A percentile compares a stretch with the other conserved stretches of the same genome.
Evolutionary conservation across 2,888 invertebrate species (phyloP).

Genomic region (Priocnemis perturbator): DNA sequence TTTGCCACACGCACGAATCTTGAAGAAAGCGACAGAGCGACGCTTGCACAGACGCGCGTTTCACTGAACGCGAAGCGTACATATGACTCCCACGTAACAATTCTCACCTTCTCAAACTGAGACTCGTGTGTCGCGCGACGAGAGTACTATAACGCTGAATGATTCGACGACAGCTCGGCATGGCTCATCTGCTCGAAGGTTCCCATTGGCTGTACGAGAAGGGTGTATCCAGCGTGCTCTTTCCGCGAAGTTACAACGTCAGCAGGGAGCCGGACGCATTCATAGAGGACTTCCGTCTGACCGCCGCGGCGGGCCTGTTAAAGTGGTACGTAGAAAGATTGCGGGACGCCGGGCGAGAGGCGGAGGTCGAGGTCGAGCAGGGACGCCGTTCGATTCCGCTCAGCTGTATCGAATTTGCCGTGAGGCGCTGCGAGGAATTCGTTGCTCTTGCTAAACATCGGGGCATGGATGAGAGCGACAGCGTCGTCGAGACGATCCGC

Average conservation of each 20-base stretch:
- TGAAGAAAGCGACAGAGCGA: no score
- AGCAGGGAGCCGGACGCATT: conserved; percentile 79
- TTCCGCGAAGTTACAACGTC: conserved; percentile 84
- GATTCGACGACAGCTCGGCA: conserved; percentile 60
- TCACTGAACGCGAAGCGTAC: no score
- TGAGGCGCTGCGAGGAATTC: conserved; percentile 83
- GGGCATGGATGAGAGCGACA: conserved; percentile 32
- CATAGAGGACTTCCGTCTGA: conserved; percentile 85
- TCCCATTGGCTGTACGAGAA: conserved; percentile 81
- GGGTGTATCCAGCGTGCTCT: conserved; percentile 80
- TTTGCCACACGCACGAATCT: no score
- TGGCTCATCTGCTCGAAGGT: conserved; percentile 75
- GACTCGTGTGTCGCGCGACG: no score
- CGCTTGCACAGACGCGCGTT: no score
- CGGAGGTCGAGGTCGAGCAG: conserved; percentile 20
- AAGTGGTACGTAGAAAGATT: conserved; percentile 78
- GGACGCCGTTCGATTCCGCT: conserved; percentile 32
- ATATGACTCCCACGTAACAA: no score
- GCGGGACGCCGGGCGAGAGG: conserved; percentile 46
- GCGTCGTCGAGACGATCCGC: conserved; percentile 44
- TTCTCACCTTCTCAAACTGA: no score
- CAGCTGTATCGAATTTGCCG: conserved; percentile 80
- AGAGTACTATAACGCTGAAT: no score
- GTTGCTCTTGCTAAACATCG: conserved; percentile 75
- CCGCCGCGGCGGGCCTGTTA: conserved; percentile 86